Evolutionary conservation across 2,797 vertebrate species (phyloP).

Genomic region (Huso huso): DNA sequence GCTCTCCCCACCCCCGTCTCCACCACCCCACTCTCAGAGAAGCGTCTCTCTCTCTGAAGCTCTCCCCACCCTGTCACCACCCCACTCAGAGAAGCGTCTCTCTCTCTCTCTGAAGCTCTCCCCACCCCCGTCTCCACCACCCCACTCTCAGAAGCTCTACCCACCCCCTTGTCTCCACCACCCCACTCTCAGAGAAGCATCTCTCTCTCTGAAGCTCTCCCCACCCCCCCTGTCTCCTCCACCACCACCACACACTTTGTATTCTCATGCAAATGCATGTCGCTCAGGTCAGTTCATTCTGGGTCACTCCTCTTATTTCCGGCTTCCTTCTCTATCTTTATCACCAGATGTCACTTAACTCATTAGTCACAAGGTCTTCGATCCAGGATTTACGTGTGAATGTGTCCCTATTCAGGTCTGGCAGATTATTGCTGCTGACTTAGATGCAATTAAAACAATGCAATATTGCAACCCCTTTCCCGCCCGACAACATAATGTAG

Average conservation of each 20-base stretch:
- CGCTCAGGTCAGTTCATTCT: slow-evolving; percentile 61
- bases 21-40: too few relatives aligned
- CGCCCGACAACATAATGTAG: too few relatives aligned
- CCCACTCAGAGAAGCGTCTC: too few relatives aligned
- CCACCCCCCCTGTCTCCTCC: slow-evolving; percentile 16
- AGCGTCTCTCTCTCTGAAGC: too few relatives aligned
- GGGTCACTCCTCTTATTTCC: slow-evolving; percentile 49
- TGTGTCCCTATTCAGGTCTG: not conserved
- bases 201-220: slow-evolving; percentile 31
- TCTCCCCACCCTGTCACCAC: too few relatives aligned
- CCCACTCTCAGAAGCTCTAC: not conserved
- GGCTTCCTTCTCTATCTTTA: slow-evolving; percentile 54
- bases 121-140: not conserved
- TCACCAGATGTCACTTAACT: slow-evolving; percentile 68
- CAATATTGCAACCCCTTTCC: too few relatives aligned
- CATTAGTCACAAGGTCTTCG: slow-evolving; percentile 43
- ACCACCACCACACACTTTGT: slow-evolving; percentile 48
- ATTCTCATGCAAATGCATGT: slow-evolving; percentile 72
- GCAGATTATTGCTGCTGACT: not conserved
- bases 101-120: too few relatives aligned
- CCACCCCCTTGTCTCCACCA: too few relatives aligned
- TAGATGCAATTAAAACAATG: too few relatives aligned
- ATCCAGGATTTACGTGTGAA: slow-evolving; percentile 23
- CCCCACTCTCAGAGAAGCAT: slow-evolving; percentile 11
- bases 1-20: not conserved